Evolutionary conservation across 2,113 vertebrate species (phyloP).

Genomic region (Nibea coibor): DNA sequence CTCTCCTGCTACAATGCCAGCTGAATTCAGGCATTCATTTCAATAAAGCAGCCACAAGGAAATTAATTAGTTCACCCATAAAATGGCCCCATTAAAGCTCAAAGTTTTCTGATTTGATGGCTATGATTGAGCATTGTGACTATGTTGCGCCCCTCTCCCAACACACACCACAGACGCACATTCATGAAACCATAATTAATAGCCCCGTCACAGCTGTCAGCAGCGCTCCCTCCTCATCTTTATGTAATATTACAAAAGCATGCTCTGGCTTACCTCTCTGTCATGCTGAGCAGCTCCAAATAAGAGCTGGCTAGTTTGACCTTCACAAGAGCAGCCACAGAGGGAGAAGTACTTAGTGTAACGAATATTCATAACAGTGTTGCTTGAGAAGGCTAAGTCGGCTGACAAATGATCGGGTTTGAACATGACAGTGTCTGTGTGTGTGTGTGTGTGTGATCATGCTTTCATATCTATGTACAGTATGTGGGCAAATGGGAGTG

Average conservation of each 20-base stretch:
- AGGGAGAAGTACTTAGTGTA: conserved; percentile 62
- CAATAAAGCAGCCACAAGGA: conserved; percentile 46
- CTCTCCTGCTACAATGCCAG: conserved; percentile 24
- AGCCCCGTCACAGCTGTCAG: conserved; percentile 76
- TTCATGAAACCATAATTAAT: conserved; percentile 76
- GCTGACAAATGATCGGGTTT: conserved; percentile 21
- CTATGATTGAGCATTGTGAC: conserved; percentile 69
- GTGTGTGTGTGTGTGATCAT: not conserved
- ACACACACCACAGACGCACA: conserved; percentile 52
- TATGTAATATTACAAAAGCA: conserved; percentile 77
- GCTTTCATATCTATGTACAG: not conserved
- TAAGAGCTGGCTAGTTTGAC: conserved; percentile 78
- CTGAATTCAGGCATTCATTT: conserved; percentile 55
- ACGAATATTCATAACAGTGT: conserved; percentile 61
- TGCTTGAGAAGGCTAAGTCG: conserved; percentile 48
- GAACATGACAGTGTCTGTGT: conserved; percentile 10
- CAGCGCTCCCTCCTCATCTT: conserved; percentile 68
- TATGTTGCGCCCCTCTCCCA: not conserved
- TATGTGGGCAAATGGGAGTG: not conserved
- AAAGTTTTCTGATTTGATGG: conserved; percentile 67
- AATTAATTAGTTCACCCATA: conserved; percentile 69
- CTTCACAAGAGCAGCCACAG: conserved; percentile 75
- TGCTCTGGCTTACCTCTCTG: conserved; percentile 71
- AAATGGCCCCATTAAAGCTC: conserved; percentile 66
- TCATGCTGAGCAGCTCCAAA: conserved; percentile 76